phyloP scores from a whole-genome alignment of 2,113 vertebrate genomes.

The Cathartes aura region DNA sequence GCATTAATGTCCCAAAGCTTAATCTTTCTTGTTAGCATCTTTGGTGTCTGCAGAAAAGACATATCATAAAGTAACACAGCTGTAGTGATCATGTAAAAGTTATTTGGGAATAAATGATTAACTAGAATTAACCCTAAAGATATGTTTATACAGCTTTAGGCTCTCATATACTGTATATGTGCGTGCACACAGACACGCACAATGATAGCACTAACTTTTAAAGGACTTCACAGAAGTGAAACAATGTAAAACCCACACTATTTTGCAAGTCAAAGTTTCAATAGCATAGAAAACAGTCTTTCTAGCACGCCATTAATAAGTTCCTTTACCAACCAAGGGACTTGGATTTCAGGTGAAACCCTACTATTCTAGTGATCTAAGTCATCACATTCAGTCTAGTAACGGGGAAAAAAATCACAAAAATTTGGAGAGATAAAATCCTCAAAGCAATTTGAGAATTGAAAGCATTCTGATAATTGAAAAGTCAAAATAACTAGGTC shows the following conservation, averaged over 20 bases:
- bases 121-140: neutral
- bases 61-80: neutral
- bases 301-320: neutral
- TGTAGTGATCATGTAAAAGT: neutral
- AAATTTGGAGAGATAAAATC: neutral
- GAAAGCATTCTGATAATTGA: neutral
- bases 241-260: neutral
- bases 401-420: neutral
- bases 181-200: rapidly evolving
- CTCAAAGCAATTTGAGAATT: neutral
- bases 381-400: neutral
- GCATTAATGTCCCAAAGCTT: conserved; percentile 99
- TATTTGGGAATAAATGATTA: neutral
- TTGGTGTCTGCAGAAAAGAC: conserved; percentile 86
- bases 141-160: neutral
- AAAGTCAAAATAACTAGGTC: neutral
- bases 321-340: neutral
- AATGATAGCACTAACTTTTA: neutral
- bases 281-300: neutral
- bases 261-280: neutral
- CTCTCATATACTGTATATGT: rapidly evolving
- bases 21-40: conserved; percentile 99
- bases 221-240: neutral
- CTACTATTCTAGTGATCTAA: neutral
- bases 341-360: neutral